Evolutionary conservation across 2,113 vertebrate genomes (phyloP).

Genomic region (Cranoglanis bouderius): DNA sequence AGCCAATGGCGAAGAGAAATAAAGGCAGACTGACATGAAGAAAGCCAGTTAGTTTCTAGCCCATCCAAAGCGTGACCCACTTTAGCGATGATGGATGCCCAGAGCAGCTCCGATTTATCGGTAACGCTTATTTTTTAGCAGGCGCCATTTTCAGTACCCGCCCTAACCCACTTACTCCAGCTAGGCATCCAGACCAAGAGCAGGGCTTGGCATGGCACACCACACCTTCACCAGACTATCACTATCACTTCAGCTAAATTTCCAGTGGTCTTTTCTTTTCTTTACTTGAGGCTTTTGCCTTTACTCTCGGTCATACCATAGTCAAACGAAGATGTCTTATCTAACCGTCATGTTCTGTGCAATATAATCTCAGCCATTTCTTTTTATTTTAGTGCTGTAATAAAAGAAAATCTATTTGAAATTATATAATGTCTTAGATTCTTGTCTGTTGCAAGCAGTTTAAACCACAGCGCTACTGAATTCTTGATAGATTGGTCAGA

Average conservation of each 20-base stretch:
- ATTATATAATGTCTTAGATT: neutral
- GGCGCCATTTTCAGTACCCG: slow-evolving; percentile 64
- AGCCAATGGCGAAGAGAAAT: slow-evolving; percentile 2
- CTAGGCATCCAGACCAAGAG: slow-evolving; percentile 51
- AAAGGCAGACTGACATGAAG: neutral
- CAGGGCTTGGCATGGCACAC: neutral
- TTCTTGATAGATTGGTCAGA: neutral
- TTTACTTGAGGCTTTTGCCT: neutral
- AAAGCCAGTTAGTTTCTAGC: slow-evolving; percentile 48
- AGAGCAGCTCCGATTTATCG: slow-evolving; percentile 74
- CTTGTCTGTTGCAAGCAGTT: neutral
- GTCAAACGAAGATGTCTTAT: too few relatives aligned
- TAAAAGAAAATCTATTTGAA: neutral
- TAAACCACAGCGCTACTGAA: neutral
- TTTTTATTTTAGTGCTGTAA: neutral
- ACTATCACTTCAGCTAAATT: neutral
- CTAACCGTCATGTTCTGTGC: neutral
- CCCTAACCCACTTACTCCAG: slow-evolving; percentile 70
- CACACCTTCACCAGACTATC: slow-evolving; percentile 6
- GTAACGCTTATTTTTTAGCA: slow-evolving; percentile 65
- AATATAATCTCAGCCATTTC: neutral
- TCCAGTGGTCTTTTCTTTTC: too few relatives aligned
- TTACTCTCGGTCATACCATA: neutral
- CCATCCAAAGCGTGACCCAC: slow-evolving; percentile 74
- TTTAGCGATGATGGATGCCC: slow-evolving; percentile 72